A percentile compares a stretch with the other conserved stretches of the same genome.
These are phyloP conservation scores for Eulemur rufifrons DNA, from an alignment of 2,113 vertebrate genomes.

Conservation along the genomic window DNA sequence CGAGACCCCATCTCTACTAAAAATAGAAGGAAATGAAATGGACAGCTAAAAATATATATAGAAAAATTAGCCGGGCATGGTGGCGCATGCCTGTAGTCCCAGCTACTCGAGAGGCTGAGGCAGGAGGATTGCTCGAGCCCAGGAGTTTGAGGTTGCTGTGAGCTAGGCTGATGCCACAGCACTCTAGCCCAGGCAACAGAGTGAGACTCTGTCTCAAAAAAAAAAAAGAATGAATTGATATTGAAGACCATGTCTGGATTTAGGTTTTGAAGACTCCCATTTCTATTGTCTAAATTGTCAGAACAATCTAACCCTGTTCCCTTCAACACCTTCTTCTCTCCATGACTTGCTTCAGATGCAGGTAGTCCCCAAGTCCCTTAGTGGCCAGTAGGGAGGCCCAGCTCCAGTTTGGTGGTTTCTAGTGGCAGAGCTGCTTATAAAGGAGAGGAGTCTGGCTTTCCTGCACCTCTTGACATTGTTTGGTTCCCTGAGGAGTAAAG, in stretches of 20 bases:
- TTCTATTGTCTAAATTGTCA: constrained; percentile 4
- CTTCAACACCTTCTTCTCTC: neutral
- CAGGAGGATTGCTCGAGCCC: too few species aligned
- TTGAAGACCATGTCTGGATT: neutral
- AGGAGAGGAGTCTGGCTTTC: neutral
- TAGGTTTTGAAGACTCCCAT: neutral
- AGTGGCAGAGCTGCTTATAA: neutral
- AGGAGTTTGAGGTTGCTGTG: too few species aligned
- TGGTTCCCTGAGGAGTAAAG: neutral
- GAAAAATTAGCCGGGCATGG: too few species aligned
- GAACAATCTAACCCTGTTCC: neutral
- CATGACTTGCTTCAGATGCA: neutral
- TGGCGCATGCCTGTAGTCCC: too few species aligned
- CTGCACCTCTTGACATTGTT: neutral
- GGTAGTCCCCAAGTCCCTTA: neutral
- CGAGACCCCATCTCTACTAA: too few species aligned
- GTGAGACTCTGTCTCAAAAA: neutral
- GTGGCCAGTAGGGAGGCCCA: neutral
- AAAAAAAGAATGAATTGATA: neutral
- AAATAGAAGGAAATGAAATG: too few species aligned
- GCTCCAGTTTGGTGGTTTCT: neutral
- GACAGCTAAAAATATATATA: too few species aligned
- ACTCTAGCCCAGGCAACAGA: too few species aligned
- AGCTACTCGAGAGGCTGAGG: too few species aligned
- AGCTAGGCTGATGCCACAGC: too few species aligned